phyloP scores from a whole-genome alignment of 2,797 vertebrate genomes.

The Rachycentron canadum region DNA sequence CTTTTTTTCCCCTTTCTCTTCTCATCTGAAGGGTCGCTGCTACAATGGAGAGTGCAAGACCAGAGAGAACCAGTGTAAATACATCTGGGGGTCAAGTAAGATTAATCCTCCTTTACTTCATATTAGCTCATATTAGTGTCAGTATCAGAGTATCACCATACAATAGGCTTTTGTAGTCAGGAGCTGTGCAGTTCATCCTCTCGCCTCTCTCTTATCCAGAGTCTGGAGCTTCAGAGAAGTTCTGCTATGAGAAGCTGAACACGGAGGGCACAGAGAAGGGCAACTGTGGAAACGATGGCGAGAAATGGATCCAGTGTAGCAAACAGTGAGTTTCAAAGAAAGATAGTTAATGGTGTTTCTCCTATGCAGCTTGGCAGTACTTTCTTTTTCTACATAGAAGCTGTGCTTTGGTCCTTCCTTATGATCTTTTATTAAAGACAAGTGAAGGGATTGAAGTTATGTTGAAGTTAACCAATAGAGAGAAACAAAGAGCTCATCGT shows the following conservation, averaged over 20 bases:
- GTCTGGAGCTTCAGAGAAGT: conserved; percentile 94
- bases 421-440: neutral
- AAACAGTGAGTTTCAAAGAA: conserved; percentile 92
- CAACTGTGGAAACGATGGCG: conserved; percentile 96
- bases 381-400: neutral
- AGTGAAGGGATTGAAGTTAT: neutral
- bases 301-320: conserved; percentile 95
- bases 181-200: conserved; percentile 13
- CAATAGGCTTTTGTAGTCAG: neutral
- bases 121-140: neutral
- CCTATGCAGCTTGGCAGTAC: neutral
- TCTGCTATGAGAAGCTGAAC: conserved; percentile 98
- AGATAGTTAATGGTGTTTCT: neutral
- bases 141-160: conserved; percentile 1
- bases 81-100: conserved; percentile 98
- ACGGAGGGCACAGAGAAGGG: conserved; percentile 98
- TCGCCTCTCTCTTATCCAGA: conserved; percentile 82
- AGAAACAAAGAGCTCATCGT: conserved; percentile 6
- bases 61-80: conserved; percentile 97
- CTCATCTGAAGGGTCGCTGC: conserved; percentile 92
- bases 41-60: conserved; percentile 98
- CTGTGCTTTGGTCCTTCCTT: neutral
- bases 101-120: conserved; percentile 47
- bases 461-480: conserved; percentile 35
- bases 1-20: neutral